A percentile compares a stretch with the other conserved stretches of the same genome.
Conservation (phyloP, 2,797 vertebrate genomes). For the Graptemys geographica region DNA sequence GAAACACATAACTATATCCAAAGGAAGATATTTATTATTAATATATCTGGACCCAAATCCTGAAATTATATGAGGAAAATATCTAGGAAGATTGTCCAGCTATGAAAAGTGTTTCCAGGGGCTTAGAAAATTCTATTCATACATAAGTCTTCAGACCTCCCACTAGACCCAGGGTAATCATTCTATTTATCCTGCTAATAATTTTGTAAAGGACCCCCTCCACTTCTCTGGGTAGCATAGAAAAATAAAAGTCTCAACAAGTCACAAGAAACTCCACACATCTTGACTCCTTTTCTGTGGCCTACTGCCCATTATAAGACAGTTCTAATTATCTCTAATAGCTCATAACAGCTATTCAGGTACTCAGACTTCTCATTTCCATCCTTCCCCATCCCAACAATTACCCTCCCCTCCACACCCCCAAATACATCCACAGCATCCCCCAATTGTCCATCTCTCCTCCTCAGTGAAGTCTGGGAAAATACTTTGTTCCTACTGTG, state of each 20-base stretch:
- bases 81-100: not conserved
- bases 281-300: not conserved
- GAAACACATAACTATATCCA: not conserved
- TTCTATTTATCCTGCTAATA: not conserved
- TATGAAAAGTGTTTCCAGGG: not conserved
- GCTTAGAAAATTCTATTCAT: not conserved
- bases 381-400: fast-evolving
- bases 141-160: not conserved
- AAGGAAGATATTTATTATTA: not conserved
- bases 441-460: not conserved
- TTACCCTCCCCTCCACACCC: not conserved
- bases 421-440: not conserved
- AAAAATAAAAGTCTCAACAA: not conserved
- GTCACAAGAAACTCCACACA: not conserved
- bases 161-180: not conserved
- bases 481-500: not conserved
- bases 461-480: not conserved
- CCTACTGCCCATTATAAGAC: not conserved
- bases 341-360: not conserved
- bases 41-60: not conserved
- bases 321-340: not conserved
- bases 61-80: not conserved
- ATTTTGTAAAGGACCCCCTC: not conserved
- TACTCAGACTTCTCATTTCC: not conserved
- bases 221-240: not conserved